Evolutionary conservation across 2,113 vertebrate species (phyloP), one percentile per base, ranked within the genome.

Genomic region (Sapayoa aenigma): DNA sequence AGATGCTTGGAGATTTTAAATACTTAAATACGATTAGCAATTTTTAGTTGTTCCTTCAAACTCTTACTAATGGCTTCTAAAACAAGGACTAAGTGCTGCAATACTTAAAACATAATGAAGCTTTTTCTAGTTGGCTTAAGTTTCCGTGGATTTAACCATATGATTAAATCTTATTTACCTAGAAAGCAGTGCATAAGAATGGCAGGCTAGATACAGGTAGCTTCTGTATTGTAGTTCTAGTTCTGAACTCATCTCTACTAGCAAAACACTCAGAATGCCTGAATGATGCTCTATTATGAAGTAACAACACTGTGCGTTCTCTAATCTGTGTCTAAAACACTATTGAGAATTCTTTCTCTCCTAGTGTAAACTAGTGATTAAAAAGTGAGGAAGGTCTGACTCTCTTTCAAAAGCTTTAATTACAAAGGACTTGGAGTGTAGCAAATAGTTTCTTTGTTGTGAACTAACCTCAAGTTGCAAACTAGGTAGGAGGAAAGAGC

Each of bases 1-100:
- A 90, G 62, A 53, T 76, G 67, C 84, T 95, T 97, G 78, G 35
- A 77, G 33, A 66, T 79, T 44, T 95, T 84, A 90, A 97, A 35
- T 83, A 85, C 7, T 66, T 53, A 63, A 76, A 44, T 76, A 46
- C 84, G 55, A 66, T 81, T 80, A 93, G 37, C 21, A 67, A 49
- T 23, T 49, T 93, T 76, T 79, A 27, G 68, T 52, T 41, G 20
- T 39, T 90, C 12, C n/a, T 86, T 56, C 37, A 71, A 73, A 39
- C 37, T 87, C 69, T 73, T 37, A 33, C 20, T 86, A 60, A 28
- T 25, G 56, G 24, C 14, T 92, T 63, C 47, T 93, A 30, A 55
- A 73, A 52, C 31, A 80, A 49, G 59, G 65, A 79, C 2, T 2
- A 76, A 76, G 12, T n/a, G 7, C 42, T 90, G 31, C 25, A 62